A percentile compares a stretch with the other conserved stretches of the same genome.
These are phyloP conservation scores for Dendrolimus pini DNA, from an alignment of 2,888 invertebrate species.

Conservation along the genomic window DNA sequence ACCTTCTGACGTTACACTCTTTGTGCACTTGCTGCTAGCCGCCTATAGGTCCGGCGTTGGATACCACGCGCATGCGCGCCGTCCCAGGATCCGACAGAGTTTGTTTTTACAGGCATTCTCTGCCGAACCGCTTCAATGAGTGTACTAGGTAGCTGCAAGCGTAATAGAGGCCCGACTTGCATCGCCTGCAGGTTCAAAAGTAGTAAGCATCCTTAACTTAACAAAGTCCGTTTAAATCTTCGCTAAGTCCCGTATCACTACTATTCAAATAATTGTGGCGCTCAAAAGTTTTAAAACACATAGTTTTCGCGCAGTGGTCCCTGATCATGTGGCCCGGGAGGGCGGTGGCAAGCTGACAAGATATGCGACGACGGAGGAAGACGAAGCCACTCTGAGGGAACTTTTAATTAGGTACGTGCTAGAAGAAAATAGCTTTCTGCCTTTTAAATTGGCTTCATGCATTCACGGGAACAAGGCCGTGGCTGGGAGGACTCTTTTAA, in stretches of 20 bases:
- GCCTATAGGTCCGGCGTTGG: neutral
- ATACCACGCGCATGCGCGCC: neutral
- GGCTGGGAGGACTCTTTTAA: constrained; percentile 22
- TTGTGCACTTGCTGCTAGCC: neutral
- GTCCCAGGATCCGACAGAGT: neutral
- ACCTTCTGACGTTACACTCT: neutral
- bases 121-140: neutral
- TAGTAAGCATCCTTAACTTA: too few relatives aligned
- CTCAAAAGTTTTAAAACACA: constrained; percentile 30
- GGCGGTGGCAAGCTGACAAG: constrained; percentile 81
- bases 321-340: constrained; percentile 75
- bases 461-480: constrained; percentile 22
- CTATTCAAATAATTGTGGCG: neutral
- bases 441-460: constrained; percentile 62
- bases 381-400: constrained; percentile 96
- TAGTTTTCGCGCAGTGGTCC: constrained; percentile 72
- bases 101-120: neutral
- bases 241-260: too few relatives aligned
- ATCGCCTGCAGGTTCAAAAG: too few relatives aligned
- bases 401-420: constrained; percentile 91
- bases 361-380: constrained; percentile 91
- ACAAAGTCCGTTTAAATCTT: too few relatives aligned
- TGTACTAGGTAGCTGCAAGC: neutral
- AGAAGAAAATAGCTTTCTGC: constrained; percentile 54
- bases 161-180: constrained; percentile 6